Evolutionary conservation across 2,888 invertebrate genomes (phyloP), one percentile per base, ranked within the genome.

Genomic region (Erynnis tages): DNA sequence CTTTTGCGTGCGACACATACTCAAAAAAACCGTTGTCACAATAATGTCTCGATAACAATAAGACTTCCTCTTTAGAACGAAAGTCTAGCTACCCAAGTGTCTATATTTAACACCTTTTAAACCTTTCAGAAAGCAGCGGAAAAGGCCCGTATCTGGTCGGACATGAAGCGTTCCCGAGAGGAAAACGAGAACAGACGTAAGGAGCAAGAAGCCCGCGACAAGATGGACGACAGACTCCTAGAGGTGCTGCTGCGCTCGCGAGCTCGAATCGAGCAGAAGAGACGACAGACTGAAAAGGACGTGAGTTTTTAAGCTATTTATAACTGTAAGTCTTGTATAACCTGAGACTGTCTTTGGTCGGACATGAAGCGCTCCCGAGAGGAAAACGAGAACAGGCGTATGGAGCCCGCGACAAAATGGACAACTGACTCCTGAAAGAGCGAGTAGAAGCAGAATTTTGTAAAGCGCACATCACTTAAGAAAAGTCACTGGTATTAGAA

Each of bases 211-310:
- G 76, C 75, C 8, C 67, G 78, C 0, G 78, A 74, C 50, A 41
- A 38, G 10, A 69, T 81, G 69, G 85, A 86, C 63, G 79, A 80
- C 57, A 60, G 67, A 4, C 75, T 87, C n/a, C 64, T 78, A 1
- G 59, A 65, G 0, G 82, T 84, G 56, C 70, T 87, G 55, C 63
- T 61, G 44, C 53, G 60, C 0, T 72, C 85, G 0, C 58, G 67
- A 0, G 73, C 69, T 7, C 57, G 73, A 32, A 59, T 78, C 27
- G 74, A 81, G 35, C 38, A 35, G 8, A 58, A 45, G 23, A 65
- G 82, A 23, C 69, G 62, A 38, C 56, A 71, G 53, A 83, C 83
- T 0, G 84, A 85, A 61, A 58, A 65, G 5, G 72, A 76, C 35
- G 88, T 85, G 1, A 16, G 52, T 44, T 7, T 2, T 6, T 4